phyloP scores from a whole-genome alignment of 2,113 vertebrate species.

The Nycticorax nycticorax region DNA sequence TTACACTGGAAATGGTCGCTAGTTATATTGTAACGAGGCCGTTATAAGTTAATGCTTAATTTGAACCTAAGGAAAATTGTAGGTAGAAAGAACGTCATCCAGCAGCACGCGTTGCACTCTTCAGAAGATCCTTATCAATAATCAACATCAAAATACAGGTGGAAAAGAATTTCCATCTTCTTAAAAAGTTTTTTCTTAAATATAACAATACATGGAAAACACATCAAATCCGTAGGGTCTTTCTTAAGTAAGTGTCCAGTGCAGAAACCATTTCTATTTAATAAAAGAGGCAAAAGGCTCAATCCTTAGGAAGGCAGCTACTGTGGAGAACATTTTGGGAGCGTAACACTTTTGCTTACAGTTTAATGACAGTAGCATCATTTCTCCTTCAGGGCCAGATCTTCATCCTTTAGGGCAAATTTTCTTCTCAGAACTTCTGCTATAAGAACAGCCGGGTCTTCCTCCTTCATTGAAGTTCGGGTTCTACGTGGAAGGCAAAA shows the following conservation, averaged over 20 bases:
- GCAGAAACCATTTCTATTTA: not conserved
- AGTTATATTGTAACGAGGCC: not conserved
- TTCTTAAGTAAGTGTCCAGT: not conserved
- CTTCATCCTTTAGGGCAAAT: slow-evolving; percentile 92
- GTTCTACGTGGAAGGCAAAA: slow-evolving; percentile 63
- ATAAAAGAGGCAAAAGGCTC: slow-evolving; percentile 49
- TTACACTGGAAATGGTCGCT: not conserved
- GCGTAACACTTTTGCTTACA: slow-evolving; percentile 5
- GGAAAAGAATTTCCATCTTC: slow-evolving; percentile 38
- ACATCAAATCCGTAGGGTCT: not conserved
- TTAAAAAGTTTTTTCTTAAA: slow-evolving; percentile 44
- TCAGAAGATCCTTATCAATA: not conserved
- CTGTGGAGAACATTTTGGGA: slow-evolving; percentile 23
- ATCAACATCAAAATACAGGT: slow-evolving; percentile 24
- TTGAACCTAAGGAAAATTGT: not conserved
- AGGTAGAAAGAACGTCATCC: not conserved
- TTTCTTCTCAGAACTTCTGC: slow-evolving; percentile 93
- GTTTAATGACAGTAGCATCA: slow-evolving; percentile 32
- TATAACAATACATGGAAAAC: slow-evolving; percentile 20
- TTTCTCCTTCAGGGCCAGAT: slow-evolving; percentile 80
- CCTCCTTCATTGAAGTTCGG: slow-evolving; percentile 86
- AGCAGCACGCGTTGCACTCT: not conserved
- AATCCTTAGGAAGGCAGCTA: slow-evolving; percentile 59
- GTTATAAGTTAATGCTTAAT: not conserved
- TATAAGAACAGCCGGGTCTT: slow-evolving; percentile 90